Percentiles rank a stretch among this genome's conserved stretches.
Conservation (phyloP, 1,140 invertebrate genomes). For the Hydropsyche tenuis region DNA sequence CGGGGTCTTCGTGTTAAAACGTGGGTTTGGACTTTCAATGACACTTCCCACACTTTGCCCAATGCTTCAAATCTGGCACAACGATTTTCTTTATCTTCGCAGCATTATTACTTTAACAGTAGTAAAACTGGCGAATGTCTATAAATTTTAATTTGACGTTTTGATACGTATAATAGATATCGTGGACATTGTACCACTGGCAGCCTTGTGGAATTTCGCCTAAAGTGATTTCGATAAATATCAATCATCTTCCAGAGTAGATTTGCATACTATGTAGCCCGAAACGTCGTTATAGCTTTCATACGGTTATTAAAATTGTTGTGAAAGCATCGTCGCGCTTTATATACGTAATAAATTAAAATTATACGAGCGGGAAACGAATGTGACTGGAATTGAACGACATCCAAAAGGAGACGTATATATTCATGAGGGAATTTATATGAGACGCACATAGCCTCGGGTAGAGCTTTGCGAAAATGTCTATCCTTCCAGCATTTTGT, state of each 20-base stretch:
- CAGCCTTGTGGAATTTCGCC: too few relatives aligned
- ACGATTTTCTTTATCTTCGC: conserved; percentile 8
- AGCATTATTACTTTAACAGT: not conserved
- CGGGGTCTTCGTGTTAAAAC: not conserved
- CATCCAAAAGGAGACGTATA: not conserved
- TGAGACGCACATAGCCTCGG: not conserved
- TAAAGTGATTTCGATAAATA: too few relatives aligned
- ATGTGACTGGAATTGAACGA: conserved; percentile 16
- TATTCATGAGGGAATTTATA: conserved; percentile 26
- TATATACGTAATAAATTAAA: too few relatives aligned
- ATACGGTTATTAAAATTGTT: too few relatives aligned
- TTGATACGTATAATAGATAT: conserved; percentile 15
- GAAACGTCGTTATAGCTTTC: too few relatives aligned
- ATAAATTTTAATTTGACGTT: conserved; percentile 23
- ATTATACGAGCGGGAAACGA: not conserved
- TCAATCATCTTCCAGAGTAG: too few relatives aligned
- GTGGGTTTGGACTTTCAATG: conserved; percentile 33
- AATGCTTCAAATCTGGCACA: conserved; percentile 21
- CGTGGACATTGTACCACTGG: not conserved
- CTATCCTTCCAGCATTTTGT: conserved; percentile 14
- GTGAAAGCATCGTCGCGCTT: too few relatives aligned
- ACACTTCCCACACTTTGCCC: conserved; percentile 28
- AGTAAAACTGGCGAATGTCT: conserved; percentile 1
- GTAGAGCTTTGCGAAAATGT: conserved; percentile 9
- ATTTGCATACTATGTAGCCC: too few relatives aligned